phyloP scores from a whole-genome alignment of 2,797 vertebrate species.

The Serranus cabrilla region DNA sequence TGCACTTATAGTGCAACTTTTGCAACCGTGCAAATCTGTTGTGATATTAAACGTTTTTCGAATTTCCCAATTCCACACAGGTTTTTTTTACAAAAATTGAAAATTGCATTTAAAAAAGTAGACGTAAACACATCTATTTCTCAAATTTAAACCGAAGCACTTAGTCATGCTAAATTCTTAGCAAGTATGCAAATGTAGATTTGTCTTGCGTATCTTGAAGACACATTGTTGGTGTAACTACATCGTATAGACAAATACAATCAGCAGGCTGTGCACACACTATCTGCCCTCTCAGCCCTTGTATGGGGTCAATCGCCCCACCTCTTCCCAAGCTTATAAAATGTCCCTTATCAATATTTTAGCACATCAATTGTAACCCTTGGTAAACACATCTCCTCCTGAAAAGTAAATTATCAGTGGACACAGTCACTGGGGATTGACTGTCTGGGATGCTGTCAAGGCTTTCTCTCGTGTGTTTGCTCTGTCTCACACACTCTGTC shows the following conservation, averaged over 20 bases:
- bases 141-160: neutral
- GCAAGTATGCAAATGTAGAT: neutral
- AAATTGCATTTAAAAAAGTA: neutral
- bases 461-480: slow-evolving; percentile 63
- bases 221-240: no score
- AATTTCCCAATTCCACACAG: neutral
- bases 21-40: no score
- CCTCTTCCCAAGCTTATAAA: slow-evolving; percentile 83
- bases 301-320: slow-evolving; percentile 80
- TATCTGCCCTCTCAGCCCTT: slow-evolving; percentile 41
- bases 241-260: neutral
- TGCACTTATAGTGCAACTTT: neutral
- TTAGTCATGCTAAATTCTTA: neutral
- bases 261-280: slow-evolving; percentile 43
- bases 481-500: slow-evolving; percentile 68
- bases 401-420: slow-evolving; percentile 83
- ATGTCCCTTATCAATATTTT: slow-evolving; percentile 91
- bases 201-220: neutral
- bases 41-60: neutral
- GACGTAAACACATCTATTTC: neutral
- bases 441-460: slow-evolving; percentile 77
- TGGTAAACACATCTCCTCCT: slow-evolving; percentile 80
- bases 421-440: slow-evolving; percentile 79
- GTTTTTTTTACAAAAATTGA: neutral
- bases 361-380: slow-evolving; percentile 86